Evolutionary conservation across 2,888 invertebrate genomes (phyloP).

Genomic region (Parnassius smintheus): DNA sequence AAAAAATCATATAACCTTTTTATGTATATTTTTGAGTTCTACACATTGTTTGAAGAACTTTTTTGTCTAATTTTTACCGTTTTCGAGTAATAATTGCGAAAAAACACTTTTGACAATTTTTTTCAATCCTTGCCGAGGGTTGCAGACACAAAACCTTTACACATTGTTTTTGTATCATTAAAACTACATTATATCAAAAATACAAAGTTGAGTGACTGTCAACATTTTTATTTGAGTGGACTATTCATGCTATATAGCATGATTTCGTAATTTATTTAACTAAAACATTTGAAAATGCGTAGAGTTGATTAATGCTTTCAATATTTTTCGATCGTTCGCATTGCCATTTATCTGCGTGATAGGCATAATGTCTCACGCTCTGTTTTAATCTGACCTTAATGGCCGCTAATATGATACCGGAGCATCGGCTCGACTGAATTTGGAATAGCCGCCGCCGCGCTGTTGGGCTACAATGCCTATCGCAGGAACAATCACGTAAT

Average conservation of each 20-base stretch:
- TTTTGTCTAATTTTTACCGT: too few species aligned
- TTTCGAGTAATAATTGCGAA: too few species aligned
- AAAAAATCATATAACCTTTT: too few species aligned
- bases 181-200: too few species aligned
- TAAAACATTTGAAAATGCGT: constrained; percentile 8
- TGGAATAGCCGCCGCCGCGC: too few species aligned
- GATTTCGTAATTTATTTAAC: constrained; percentile 12
- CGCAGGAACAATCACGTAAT: constrained; percentile 51
- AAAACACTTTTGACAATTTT: too few species aligned
- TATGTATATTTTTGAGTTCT: too few species aligned
- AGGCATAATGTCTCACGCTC: constrained; percentile 39
- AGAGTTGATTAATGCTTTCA: constrained; percentile 18
- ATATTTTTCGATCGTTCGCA: constrained; percentile 24
- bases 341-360: constrained; percentile 28
- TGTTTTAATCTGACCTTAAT: constrained; percentile 31
- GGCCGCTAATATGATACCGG: constrained; percentile 21
- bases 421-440: constrained; percentile 3
- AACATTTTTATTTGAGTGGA: constrained; percentile 14
- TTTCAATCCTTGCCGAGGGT: too few species aligned
- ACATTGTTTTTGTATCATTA: too few species aligned
- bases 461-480: constrained; percentile 7
- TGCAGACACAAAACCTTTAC: too few species aligned
- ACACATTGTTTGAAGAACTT: too few species aligned
- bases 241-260: background rate
- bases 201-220: too few species aligned